Evolutionary conservation across 1,140 invertebrate species (phyloP).

Genomic region (Ptiloglossa arizonensis): DNA sequence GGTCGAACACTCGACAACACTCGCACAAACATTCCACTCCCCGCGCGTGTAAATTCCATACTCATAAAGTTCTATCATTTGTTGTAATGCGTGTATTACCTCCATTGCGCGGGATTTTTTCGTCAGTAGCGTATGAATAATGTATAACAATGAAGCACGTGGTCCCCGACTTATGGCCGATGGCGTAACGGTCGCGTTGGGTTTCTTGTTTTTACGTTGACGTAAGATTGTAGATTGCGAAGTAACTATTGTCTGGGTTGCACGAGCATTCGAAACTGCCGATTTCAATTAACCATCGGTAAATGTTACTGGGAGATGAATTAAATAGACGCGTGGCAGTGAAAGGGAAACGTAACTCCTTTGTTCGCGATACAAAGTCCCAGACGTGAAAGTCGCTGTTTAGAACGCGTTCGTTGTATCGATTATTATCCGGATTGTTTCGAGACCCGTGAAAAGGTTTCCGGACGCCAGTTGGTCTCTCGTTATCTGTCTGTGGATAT

Average conservation of each 20-base stretch:
- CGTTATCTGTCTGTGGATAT: neutral
- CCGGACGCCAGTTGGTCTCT: neutral
- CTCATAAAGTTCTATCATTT: too few species aligned
- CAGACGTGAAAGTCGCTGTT: constrained; percentile 44
- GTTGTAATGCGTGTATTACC: too few species aligned
- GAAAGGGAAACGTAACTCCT: constrained; percentile 44
- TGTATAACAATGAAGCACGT: neutral
- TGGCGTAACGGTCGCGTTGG: neutral
- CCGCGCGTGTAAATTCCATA: too few species aligned
- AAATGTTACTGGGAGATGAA: constrained; percentile 49
- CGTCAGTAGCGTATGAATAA: neutral
- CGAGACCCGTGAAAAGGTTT: constrained; percentile 13
- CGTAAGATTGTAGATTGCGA: constrained; percentile 5
- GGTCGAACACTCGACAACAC: too few species aligned
- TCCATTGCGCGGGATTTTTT: neutral
- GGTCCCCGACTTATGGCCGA: neutral
- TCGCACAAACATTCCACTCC: too few species aligned
- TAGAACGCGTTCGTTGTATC: constrained; percentile 43
- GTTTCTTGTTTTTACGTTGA: neutral
- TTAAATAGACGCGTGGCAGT: constrained; percentile 39
- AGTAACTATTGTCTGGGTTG: constrained; percentile 4
- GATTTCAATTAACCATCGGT: constrained; percentile 51
- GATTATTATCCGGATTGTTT: constrained; percentile 29
- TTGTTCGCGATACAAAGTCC: constrained; percentile 18
- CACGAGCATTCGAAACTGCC: constrained; percentile 30